Conservation (phyloP, 2,888 invertebrate genomes). For the Latrodectus elegans region DNA sequence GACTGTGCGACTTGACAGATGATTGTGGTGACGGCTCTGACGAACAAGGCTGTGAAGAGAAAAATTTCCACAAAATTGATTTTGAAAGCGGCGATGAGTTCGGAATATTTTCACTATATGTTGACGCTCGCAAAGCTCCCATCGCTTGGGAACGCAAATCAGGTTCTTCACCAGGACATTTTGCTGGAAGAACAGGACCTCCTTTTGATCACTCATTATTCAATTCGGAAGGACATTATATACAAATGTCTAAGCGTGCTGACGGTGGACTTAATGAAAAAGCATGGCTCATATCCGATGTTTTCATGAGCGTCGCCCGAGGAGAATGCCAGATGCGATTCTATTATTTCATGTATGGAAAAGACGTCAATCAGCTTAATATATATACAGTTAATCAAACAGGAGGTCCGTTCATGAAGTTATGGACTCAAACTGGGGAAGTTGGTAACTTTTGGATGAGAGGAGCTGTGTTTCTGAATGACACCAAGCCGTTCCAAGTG, state of each 20-base stretch:
- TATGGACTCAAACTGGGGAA: constrained; percentile 45
- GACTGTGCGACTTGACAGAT: constrained; percentile 66
- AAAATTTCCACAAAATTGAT: constrained; percentile 10
- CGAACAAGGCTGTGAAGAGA: constrained; percentile 50
- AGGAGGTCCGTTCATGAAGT: background rate
- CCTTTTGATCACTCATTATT: constrained; percentile 69
- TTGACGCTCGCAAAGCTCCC: constrained; percentile 11
- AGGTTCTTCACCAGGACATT: constrained; percentile 30
- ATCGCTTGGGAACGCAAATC: constrained; percentile 47
- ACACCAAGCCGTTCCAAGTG: constrained; percentile 53
- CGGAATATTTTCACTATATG: constrained; percentile 28
- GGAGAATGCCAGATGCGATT: constrained; percentile 63
- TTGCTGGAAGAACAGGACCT: constrained; percentile 43
- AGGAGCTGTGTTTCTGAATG: constrained; percentile 32
- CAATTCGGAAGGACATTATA: constrained; percentile 54
- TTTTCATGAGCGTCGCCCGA: constrained; percentile 12
- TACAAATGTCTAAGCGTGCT: constrained; percentile 22
- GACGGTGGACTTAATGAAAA: constrained; percentile 23
- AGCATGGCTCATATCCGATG: constrained; percentile 66
- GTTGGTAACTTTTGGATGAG: constrained; percentile 68
- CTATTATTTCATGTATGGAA: constrained; percentile 70
- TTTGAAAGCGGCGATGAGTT: constrained; percentile 52
- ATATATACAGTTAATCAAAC: constrained; percentile 18
- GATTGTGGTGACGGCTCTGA: constrained; percentile 70
- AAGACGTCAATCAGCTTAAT: constrained; percentile 52